These are phyloP conservation scores for Danio albolineatus DNA, from an alignment of 2,797 vertebrate species.

Conservation along the genomic window DNA sequence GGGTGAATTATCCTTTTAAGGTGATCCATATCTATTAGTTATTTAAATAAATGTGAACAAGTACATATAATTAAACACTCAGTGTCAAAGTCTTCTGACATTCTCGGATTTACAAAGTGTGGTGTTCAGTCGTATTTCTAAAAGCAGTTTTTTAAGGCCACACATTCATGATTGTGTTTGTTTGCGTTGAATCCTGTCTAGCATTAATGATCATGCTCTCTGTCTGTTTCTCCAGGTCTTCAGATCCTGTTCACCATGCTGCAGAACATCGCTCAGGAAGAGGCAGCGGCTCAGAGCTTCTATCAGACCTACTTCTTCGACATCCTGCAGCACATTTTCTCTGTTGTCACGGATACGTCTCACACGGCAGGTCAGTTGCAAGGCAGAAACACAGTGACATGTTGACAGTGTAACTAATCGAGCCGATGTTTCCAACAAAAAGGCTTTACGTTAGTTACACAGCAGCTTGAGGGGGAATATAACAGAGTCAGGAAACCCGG, in stretches of 20 bases:
- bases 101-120: not conserved
- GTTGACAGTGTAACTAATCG: constrained; percentile 1
- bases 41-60: not conserved
- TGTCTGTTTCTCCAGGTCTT: constrained; percentile 74
- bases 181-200: not conserved
- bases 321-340: constrained; percentile 91
- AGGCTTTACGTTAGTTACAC: not conserved
- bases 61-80: not conserved
- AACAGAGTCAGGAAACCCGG: not conserved
- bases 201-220: not conserved
- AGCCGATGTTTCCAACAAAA: not conserved
- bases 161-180: not conserved
- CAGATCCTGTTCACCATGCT: constrained; percentile 90
- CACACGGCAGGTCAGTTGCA: constrained; percentile 85
- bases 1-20: too few species aligned
- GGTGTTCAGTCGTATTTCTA: not conserved
- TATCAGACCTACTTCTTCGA: constrained; percentile 92
- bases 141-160: not conserved
- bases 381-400: constrained; percentile 27
- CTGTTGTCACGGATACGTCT: constrained; percentile 91
- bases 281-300: constrained; percentile 91
- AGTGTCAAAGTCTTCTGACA: not conserved
- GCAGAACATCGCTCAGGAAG: constrained; percentile 90
- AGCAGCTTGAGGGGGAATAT: not conserved
- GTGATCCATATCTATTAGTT: too few species aligned